A percentile compares a stretch with the other conserved stretches of the same genome.
These are phyloP conservation scores for Osmerus mordax DNA, from an alignment of 2,113 vertebrate genomes.

Conservation along the genomic window DNA sequence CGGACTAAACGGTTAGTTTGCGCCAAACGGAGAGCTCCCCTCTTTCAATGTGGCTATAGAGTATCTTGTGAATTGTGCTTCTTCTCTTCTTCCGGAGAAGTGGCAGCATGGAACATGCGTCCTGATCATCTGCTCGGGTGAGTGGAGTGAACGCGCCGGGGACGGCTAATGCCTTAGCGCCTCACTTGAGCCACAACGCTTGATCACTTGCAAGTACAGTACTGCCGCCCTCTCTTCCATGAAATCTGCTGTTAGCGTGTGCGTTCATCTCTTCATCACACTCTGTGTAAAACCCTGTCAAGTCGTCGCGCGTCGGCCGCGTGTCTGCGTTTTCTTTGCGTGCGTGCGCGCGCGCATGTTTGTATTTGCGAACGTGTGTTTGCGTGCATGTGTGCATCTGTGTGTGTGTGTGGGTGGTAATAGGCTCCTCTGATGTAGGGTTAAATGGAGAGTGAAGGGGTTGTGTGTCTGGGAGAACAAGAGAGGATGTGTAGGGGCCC, in stretches of 20 bases:
- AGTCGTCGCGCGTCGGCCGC: no score
- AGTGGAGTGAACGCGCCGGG: conserved; percentile 87
- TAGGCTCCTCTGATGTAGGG: conserved; percentile 92
- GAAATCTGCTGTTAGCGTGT: conserved; percentile 80
- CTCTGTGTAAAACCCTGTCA: no score
- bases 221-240: conserved; percentile 89
- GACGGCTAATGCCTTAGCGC: conserved; percentile 92
- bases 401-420: conserved; percentile 69
- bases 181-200: conserved; percentile 87
- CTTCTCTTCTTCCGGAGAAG: no score
- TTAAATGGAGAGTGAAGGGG: conserved; percentile 97
- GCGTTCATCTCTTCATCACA: conserved; percentile 7
- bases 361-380: neutral
- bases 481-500: conserved; percentile 84
- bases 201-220: conserved; percentile 92
- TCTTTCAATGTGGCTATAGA: no score
- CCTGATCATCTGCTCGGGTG: conserved; percentile 87
- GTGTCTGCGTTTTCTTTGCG: neutral
- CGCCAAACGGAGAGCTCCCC: no score
- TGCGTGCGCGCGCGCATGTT: neutral
- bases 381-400: conserved; percentile 4
- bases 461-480: conserved; percentile 85
- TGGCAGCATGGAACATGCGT: conserved; percentile 83
- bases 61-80: no score
- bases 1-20: no score